Evolutionary conservation across 1,140 invertebrate species (phyloP).

Genomic region (Hycleus cichorii): DNA sequence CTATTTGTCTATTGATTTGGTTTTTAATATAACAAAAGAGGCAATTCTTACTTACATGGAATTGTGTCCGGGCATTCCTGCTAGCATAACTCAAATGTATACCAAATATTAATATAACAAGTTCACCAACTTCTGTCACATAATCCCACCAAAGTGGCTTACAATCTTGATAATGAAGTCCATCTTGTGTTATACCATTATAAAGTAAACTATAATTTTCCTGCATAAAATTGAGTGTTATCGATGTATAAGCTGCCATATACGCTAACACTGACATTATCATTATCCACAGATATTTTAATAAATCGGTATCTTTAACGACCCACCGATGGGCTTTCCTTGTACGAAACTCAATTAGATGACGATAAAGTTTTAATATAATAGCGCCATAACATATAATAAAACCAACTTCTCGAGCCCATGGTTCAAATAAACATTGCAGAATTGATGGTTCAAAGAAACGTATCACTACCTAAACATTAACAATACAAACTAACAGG

Average conservation of each 20-base stretch:
- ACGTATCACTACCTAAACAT: slow-evolving; percentile 67
- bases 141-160: slow-evolving; percentile 83
- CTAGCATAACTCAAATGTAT: slow-evolving; percentile 75
- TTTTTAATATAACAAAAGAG: neutral
- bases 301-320: slow-evolving; percentile 74
- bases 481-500: neutral
- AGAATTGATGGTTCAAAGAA: slow-evolving; percentile 68
- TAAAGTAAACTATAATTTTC: slow-evolving; percentile 47
- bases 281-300: slow-evolving; percentile 71
- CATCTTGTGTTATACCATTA: slow-evolving; percentile 41
- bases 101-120: slow-evolving; percentile 73
- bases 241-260: slow-evolving; percentile 78
- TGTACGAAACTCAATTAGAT: slow-evolving; percentile 70
- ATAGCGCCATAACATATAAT: slow-evolving; percentile 85
- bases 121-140: slow-evolving; percentile 78
- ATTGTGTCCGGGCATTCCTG: slow-evolving; percentile 75
- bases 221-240: slow-evolving; percentile 51
- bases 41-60: slow-evolving; percentile 46
- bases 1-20: neutral
- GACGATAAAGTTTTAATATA: slow-evolving; percentile 82
- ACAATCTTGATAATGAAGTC: slow-evolving; percentile 56
- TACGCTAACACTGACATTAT: slow-evolving; percentile 72
- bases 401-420: slow-evolving; percentile 85
- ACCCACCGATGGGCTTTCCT: slow-evolving; percentile 85
- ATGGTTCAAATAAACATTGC: slow-evolving; percentile 75